Evolutionary conservation across 2,888 invertebrate species (phyloP).

Genomic region (Himalopsyche tibetana): DNA sequence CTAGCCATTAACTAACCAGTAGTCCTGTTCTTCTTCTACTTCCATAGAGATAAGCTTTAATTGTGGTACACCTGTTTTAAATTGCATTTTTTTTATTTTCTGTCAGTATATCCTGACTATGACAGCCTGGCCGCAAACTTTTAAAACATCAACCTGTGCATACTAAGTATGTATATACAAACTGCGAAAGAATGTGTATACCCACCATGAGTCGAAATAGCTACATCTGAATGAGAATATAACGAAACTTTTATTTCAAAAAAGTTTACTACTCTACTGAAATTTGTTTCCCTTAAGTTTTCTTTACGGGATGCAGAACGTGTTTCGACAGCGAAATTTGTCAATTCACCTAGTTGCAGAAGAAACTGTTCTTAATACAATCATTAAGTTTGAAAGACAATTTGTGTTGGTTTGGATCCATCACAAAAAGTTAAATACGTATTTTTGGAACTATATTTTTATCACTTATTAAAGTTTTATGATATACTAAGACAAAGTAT

Average conservation of each 20-base stretch:
- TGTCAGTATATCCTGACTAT: background rate
- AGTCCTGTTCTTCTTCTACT: too few species aligned
- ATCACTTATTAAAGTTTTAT: too few species aligned
- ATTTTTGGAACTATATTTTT: too few species aligned
- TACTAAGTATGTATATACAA: background rate
- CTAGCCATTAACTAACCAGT: too few species aligned
- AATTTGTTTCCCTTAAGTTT: slow-evolving; percentile 7
- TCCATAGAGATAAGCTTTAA: too few species aligned
- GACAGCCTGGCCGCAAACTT: background rate
- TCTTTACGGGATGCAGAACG: background rate
- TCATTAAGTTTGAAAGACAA: background rate
- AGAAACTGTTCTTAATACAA: background rate
- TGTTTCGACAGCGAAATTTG: background rate
- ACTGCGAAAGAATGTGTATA: background rate
- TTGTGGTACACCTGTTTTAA: too few species aligned
- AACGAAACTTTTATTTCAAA: slow-evolving; percentile 16
- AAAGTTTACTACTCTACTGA: background rate
- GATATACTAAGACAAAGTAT: too few species aligned
- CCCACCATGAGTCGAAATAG: background rate
- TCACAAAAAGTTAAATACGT: too few species aligned
- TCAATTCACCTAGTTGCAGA: background rate
- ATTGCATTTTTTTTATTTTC: background rate
- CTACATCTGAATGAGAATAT: slow-evolving; percentile 8
- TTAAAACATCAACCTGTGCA: background rate
- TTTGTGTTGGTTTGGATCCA: background rate